phyloP scores from a whole-genome alignment of 2,113 vertebrate genomes.

The Chlorodrepanis virens region DNA sequence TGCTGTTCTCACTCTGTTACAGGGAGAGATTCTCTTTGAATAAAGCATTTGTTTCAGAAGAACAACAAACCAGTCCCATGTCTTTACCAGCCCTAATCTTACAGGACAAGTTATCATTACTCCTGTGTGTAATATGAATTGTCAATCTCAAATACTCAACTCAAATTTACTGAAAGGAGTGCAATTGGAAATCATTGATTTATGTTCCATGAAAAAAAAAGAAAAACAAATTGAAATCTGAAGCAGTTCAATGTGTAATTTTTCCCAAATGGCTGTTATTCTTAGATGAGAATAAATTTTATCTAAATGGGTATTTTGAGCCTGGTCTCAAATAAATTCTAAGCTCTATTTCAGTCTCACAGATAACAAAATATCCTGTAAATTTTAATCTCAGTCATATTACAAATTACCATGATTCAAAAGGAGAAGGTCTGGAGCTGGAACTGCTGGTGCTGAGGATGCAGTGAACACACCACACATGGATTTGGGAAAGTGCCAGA shows the following conservation, averaged over 20 bases:
- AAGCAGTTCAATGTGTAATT: background rate
- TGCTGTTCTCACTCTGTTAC: background rate
- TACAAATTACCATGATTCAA: background rate
- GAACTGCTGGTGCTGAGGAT: rapidly evolving
- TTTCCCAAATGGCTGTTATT: background rate
- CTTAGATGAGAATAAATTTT: background rate
- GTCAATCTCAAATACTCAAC: background rate
- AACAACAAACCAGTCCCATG: background rate
- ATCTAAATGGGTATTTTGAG: background rate
- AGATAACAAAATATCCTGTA: background rate
- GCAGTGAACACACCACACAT: background rate
- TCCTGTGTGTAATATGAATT: background rate
- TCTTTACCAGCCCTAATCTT: background rate
- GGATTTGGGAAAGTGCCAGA: background rate
- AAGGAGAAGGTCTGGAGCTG: background rate
- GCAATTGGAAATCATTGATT: background rate
- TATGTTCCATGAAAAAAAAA: background rate
- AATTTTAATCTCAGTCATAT: background rate
- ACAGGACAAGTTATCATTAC: background rate
- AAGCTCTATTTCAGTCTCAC: background rate
- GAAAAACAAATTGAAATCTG: background rate
- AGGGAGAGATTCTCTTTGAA: background rate
- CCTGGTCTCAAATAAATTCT: background rate
- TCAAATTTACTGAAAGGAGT: background rate
- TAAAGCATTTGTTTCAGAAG: background rate